phyloP scores from a whole-genome alignment of 2,888 invertebrate genomes.

The Spisula solida region DNA sequence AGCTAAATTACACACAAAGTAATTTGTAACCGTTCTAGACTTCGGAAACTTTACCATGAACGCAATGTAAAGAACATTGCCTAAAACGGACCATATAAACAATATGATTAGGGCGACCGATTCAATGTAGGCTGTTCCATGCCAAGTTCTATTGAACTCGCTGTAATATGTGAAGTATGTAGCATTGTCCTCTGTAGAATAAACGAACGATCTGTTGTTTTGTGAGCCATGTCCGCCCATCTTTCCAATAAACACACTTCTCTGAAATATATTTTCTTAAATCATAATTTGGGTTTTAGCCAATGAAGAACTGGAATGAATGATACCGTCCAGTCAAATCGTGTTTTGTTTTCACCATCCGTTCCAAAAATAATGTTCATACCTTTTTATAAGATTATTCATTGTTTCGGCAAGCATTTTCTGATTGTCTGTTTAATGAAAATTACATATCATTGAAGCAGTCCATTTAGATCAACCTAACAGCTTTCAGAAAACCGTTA shows the following conservation, averaged over 20 bases:
- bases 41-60: conserved; percentile 65
- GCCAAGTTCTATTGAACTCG: conserved; percentile 77
- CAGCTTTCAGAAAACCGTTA: no score
- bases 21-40: conserved; percentile 75
- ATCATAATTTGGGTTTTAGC: no score
- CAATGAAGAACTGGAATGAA: no score
- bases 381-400: no score
- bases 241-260: background rate
- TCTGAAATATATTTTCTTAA: background rate
- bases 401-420: no score
- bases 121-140: conserved; percentile 69
- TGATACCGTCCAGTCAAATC: no score
- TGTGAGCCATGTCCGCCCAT: background rate
- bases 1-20: conserved; percentile 79
- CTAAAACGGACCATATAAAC: conserved; percentile 70
- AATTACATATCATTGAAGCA: no score
- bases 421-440: no score
- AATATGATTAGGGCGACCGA: conserved; percentile 68
- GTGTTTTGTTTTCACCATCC: no score
- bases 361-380: no score
- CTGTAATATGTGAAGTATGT: conserved; percentile 80
- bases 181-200: conserved; percentile 57
- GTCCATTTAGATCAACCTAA: no score
- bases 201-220: background rate
- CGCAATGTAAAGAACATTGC: conserved; percentile 73